These are phyloP conservation scores for Anthophora plumipes DNA, from an alignment of 2,888 invertebrate species.

Conservation along the genomic window DNA sequence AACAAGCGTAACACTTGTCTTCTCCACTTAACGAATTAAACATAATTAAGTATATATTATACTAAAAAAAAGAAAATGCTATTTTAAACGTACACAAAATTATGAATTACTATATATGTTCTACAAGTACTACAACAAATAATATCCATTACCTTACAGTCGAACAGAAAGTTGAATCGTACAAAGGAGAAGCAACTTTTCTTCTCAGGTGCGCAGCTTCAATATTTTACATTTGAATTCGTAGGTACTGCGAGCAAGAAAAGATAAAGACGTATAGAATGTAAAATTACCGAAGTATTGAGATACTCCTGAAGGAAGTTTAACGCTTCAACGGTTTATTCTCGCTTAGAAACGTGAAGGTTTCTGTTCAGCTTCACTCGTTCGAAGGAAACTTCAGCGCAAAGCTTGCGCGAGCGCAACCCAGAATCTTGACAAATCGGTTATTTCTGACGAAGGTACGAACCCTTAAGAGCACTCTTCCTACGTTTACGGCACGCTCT, in stretches of 20 bases:
- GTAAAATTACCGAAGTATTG: neutral
- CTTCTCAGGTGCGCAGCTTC: neutral
- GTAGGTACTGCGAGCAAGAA: neutral
- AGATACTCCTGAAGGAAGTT: neutral
- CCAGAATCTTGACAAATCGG: slow-evolving; percentile 30
- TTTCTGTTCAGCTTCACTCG: slow-evolving; percentile 9
- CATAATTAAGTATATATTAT: no score
- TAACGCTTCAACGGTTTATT: neutral
- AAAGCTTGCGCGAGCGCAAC: neutral
- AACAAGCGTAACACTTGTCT: no score
- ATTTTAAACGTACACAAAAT: no score
- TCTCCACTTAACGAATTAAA: no score
- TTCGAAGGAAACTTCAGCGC: neutral
- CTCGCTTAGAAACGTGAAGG: neutral
- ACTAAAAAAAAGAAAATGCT: no score
- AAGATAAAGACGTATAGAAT: neutral
- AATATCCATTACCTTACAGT: neutral
- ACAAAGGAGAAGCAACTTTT: neutral
- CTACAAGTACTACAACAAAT: neutral
- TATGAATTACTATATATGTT: no score
- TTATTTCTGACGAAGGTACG: slow-evolving; percentile 35
- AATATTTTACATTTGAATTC: neutral
- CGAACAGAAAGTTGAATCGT: neutral
- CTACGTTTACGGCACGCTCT: slow-evolving; percentile 26
- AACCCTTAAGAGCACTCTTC: slow-evolving; percentile 22